Evolutionary conservation across 2,797 vertebrate genomes (phyloP).

Genomic region (Tachyglossus aculeatus): DNA sequence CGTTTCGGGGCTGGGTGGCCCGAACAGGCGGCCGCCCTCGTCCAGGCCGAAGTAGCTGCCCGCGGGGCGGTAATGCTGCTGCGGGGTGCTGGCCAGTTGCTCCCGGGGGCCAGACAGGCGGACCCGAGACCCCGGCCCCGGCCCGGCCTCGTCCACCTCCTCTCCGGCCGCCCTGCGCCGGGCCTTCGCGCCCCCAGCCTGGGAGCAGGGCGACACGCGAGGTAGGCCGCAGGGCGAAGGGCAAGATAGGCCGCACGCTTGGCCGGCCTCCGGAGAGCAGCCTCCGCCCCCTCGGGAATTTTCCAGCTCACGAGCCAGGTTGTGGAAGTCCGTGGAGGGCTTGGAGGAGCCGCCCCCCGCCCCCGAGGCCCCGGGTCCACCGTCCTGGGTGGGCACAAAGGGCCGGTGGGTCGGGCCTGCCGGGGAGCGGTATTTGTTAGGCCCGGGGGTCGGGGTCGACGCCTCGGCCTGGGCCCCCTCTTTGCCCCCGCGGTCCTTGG

Average conservation of each 20-base stretch:
- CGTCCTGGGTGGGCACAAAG: constrained; percentile 43
- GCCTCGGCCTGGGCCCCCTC: constrained; percentile 35
- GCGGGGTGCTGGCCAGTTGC: constrained; percentile 82
- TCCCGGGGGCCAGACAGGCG: constrained; percentile 72
- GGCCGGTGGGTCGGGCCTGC: constrained; percentile 47
- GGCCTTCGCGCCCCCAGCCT: too few relatives aligned
- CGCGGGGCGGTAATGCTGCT: constrained; percentile 79
- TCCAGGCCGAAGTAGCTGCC: constrained; percentile 83
- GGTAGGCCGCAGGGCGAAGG: too few relatives aligned
- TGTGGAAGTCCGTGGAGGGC: constrained; percentile 95
- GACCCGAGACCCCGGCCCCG: constrained; percentile 43
- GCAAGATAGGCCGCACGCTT: constrained; percentile 5
- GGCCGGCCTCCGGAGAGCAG: constrained; percentile 72
- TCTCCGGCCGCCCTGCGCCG: constrained; percentile 38
- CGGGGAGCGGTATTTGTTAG: constrained; percentile 63
- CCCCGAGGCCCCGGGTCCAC: constrained; percentile 16
- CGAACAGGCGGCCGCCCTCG: constrained; percentile 82
- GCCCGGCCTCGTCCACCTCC: constrained; percentile 42
- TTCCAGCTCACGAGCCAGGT: constrained; percentile 91
- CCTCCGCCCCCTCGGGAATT: constrained; percentile 76
- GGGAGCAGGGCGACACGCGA: too few relatives aligned
- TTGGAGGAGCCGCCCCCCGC: constrained; percentile 75
- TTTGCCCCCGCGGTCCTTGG: constrained; percentile 73
- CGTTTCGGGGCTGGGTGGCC: constrained; percentile 77
- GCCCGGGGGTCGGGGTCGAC: constrained; percentile 38